These are phyloP conservation scores for Nemapogon koenigi DNA, from an alignment of 2,888 invertebrate genomes.

Conservation along the genomic window DNA sequence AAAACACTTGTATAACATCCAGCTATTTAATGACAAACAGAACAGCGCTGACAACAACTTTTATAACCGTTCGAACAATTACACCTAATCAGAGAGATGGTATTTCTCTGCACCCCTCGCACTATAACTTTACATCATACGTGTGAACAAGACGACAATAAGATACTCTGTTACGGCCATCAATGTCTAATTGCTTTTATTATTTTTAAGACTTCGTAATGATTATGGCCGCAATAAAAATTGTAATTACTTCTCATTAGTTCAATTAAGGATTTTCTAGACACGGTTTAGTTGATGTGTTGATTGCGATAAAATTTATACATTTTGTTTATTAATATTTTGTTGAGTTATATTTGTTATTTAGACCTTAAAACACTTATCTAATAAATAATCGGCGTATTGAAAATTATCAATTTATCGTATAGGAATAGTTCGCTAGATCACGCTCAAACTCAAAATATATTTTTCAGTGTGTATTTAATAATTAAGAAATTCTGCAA, in stretches of 20 bases:
- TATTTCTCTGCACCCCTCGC: constrained; percentile 28
- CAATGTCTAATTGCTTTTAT: constrained; percentile 65
- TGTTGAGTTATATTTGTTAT: too few species aligned
- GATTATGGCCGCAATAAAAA: constrained; percentile 63
- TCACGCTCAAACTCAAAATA: too few species aligned
- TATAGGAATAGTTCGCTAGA: too few species aligned
- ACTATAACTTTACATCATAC: constrained; percentile 19
- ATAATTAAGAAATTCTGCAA: too few species aligned
- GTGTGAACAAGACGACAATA: constrained; percentile 37
- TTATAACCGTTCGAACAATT: constrained; percentile 63
- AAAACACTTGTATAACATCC: too few species aligned
- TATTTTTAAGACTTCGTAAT: constrained; percentile 66
- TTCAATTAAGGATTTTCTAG: constrained; percentile 65
- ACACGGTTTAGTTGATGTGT: constrained; percentile 57
- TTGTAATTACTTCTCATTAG: constrained; percentile 66
- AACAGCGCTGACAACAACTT: constrained; percentile 59
- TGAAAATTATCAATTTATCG: too few species aligned
- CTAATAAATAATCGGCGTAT: too few species aligned
- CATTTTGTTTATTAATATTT: not conserved
- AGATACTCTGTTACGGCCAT: constrained; percentile 48
- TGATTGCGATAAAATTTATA: constrained; percentile 39
- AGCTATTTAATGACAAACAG: constrained; percentile 62
- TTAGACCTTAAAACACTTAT: too few species aligned
- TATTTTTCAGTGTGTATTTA: too few species aligned
- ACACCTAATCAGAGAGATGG: constrained; percentile 44